phyloP scores from a whole-genome alignment of 2,797 vertebrate genomes.

The Halcyon leucocephala region DNA sequence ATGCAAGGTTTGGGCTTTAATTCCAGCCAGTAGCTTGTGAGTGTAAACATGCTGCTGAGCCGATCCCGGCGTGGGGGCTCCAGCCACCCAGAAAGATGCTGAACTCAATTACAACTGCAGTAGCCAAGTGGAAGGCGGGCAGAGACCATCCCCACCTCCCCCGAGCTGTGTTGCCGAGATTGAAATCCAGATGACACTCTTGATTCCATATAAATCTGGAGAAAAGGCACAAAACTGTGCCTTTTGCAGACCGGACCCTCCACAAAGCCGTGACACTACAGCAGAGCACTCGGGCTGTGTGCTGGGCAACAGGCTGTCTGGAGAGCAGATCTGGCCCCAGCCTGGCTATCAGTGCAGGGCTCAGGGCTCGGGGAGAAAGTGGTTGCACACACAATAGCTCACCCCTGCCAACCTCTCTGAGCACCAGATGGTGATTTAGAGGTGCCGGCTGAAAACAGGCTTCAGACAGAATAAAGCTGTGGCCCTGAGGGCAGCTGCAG shows the following conservation, averaged over 20 bases:
- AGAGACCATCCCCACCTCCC: not conserved
- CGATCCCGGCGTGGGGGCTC: accelerated
- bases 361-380: not conserved
- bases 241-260: not conserved
- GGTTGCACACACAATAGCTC: accelerated
- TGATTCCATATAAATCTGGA: not conserved
- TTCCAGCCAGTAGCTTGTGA: not conserved
- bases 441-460: not conserved
- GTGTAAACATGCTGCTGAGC: not conserved
- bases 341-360: not conserved
- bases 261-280: accelerated
- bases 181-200: not conserved
- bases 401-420: not conserved
- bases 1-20: constrained; percentile 49
- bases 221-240: not conserved
- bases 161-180: not conserved
- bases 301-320: accelerated
- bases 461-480: not conserved
- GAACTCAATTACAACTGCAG: constrained; percentile 16
- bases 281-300: not conserved
- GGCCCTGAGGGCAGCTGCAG: not conserved
- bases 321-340: accelerated
- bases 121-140: not conserved
- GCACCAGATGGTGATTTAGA: not conserved
- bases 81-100: not conserved